These are phyloP conservation scores for Lissonota sp. DNA, from an alignment of 2,888 invertebrate genomes.

Conservation along the genomic window DNA sequence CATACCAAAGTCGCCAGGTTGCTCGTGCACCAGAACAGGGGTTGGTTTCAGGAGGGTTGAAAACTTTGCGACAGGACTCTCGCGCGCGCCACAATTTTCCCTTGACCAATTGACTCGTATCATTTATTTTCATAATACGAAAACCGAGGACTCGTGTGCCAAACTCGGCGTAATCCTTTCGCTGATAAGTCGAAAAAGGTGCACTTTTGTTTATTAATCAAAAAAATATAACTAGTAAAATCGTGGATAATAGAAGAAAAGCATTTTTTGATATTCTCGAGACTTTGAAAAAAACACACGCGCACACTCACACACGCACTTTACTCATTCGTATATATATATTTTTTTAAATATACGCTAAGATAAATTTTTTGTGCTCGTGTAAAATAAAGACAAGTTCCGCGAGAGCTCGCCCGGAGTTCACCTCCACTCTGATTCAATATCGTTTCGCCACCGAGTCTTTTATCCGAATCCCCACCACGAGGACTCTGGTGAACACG, in stretches of 20 bases:
- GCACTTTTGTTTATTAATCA: too few species aligned
- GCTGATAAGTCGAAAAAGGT: neutral
- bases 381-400: constrained; percentile 49
- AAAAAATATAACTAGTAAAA: too few species aligned
- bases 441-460: constrained; percentile 78
- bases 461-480: constrained; percentile 82
- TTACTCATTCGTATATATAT: neutral
- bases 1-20: constrained; percentile 20
- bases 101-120: neutral
- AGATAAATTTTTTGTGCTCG: constrained; percentile 19
- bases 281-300: too few species aligned
- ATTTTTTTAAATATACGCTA: neutral
- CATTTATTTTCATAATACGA: neutral
- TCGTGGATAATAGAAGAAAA: too few species aligned
- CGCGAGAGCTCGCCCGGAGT: constrained; percentile 76
- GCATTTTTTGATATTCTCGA: too few species aligned
- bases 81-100: neutral
- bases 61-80: constrained; percentile 24
- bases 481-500: constrained; percentile 42
- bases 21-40: neutral
- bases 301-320: too few species aligned
- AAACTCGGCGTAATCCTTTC: constrained; percentile 48
- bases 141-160: neutral
- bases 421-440: constrained; percentile 82
- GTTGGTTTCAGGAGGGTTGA: constrained; percentile 18